Percentiles rank a stretch among this genome's conserved stretches.
Evolutionary conservation across 1,140 invertebrate species (phyloP).

Genomic region (Dreissena polymorpha): DNA sequence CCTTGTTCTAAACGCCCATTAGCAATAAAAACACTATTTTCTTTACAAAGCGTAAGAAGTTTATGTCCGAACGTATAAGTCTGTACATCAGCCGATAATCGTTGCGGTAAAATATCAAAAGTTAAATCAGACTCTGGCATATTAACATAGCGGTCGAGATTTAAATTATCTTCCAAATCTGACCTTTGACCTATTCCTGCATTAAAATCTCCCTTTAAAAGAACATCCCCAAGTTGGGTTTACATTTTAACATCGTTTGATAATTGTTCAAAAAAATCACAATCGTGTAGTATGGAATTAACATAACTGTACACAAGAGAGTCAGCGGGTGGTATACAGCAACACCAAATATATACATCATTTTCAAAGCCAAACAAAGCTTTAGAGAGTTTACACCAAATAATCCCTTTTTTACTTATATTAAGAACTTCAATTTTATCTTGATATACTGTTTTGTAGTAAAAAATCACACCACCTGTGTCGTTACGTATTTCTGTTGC

Average conservation of each 20-base stretch:
- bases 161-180: background rate
- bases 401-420: background rate
- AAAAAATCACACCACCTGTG: constrained; percentile 3
- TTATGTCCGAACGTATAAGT: background rate
- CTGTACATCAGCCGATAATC: background rate
- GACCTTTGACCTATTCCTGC: background rate
- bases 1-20: constrained; percentile 13
- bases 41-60: constrained; percentile 10
- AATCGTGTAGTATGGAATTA: background rate
- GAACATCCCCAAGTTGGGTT: background rate
- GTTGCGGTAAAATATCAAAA: background rate
- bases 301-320: background rate
- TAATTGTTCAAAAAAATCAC: constrained; percentile 21
- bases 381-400: constrained; percentile 12
- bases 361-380: constrained; percentile 3
- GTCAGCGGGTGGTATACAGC: constrained; percentile 1
- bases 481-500: background rate
- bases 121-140: background rate
- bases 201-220: constrained; percentile 17
- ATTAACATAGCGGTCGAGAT: constrained; percentile 19
- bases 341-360: background rate
- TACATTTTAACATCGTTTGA: background rate
- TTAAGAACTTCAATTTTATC: background rate
- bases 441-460: background rate
- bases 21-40: constrained; percentile 14